Evolutionary conservation across 2,797 vertebrate genomes (phyloP).

Genomic region (Oreochromis mossambicus): DNA sequence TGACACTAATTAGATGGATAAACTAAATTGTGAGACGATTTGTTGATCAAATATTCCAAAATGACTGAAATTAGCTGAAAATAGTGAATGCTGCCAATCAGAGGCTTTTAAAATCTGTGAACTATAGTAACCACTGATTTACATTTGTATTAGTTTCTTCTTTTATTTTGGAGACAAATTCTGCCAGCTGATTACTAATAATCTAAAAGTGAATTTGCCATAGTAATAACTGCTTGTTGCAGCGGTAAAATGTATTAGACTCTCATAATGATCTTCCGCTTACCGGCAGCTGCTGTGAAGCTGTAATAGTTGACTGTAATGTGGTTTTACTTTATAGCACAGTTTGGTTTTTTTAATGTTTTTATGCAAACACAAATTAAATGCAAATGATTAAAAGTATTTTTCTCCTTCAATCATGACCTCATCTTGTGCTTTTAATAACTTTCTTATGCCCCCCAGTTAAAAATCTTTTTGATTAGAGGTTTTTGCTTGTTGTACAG

Average conservation of each 20-base stretch:
- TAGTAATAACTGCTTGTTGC: not conserved
- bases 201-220: not conserved
- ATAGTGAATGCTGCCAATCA: not conserved
- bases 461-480: not conserved
- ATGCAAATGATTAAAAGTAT: not conserved
- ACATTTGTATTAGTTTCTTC: not conserved
- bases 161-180: not conserved
- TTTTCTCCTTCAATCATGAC: not conserved
- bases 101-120: not conserved
- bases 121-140: not conserved
- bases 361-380: not conserved
- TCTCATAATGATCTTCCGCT: not conserved
- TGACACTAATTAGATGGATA: not conserved
- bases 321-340: not conserved
- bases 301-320: not conserved
- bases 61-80: not conserved
- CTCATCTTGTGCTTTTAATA: not conserved
- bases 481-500: not conserved
- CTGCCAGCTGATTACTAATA: not conserved
- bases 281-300: not conserved
- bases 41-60: not conserved
- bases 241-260: not conserved
- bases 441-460: not conserved
- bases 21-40: not conserved
- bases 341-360: not conserved